Base-by-base conservation (phyloP, 2,888 invertebrate genomes). In the Hypena proboscidalis region DNA sequence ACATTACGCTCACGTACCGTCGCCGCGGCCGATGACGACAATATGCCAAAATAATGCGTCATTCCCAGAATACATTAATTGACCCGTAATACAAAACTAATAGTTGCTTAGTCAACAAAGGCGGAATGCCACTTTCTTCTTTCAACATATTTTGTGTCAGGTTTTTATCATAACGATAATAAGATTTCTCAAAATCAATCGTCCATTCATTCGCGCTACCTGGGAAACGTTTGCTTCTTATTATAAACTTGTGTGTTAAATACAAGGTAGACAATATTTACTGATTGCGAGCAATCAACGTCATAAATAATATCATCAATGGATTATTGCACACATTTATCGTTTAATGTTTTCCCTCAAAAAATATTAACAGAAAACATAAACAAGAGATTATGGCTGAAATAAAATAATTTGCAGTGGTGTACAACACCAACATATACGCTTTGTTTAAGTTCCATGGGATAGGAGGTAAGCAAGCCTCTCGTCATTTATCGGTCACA, bases 251-350 rank as follows among this genome's bases (percentile, higher is more conserved):
- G 42, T 32, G 30, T 51, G 32, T 52, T 33, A 17, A 4, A 15
- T 31, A 38, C 27, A 26, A 40, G n/a, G n/a, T n/a, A n/a, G n/a
- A n/a, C n/a, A n/a, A n/a, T n/a, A n/a, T n/a, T n/a, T n/a, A n/a
- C n/a, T n/a, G n/a, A n/a, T n/a, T n/a, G n/a, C n/a, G n/a, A 51
- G 43, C 45, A 39, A 43, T 78, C 80, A 80, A 75, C 75, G 76
- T 80, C 78, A 82, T 86, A 83, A 85, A 87, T 86, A 84, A 85
- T 83, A 84, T 84, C 83, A 80, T 80, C 83, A 74, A 80, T 83
- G 85, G 85, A 80, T 85, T 80, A 85, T 84, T 83, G 83, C 80
- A 69, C 54, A 62, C 84, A 85, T 87, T 86, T 87, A 87, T 83
- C 68, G 80, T 58, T 55, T 63, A 85, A 86, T 80, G 85, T 86